Percentiles rank a stretch among this genome's conserved stretches.
These are phyloP conservation scores for Hermetia illucens DNA, from an alignment of 1,140 invertebrate species.

Conservation along the genomic window DNA sequence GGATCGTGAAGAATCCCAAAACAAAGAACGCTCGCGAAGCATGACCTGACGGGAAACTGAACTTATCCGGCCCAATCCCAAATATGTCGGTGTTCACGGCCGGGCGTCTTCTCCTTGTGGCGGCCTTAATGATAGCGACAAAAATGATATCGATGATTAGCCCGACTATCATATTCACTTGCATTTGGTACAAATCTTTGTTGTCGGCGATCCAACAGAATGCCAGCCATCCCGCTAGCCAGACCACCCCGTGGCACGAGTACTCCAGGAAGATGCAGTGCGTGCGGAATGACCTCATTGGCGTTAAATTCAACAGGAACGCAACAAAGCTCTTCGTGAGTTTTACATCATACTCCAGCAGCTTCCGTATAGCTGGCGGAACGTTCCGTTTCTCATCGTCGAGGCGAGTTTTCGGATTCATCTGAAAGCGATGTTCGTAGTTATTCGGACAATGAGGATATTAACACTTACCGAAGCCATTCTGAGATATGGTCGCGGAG, in stretches of 20 bases:
- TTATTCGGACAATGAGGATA: no score
- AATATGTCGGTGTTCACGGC: slow-evolving; percentile 48
- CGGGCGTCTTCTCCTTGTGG: slow-evolving; percentile 62
- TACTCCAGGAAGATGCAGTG: slow-evolving; percentile 57
- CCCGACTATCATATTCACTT: slow-evolving; percentile 72
- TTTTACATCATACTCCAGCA: slow-evolving; percentile 43
- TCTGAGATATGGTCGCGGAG: no score
- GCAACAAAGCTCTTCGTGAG: slow-evolving; percentile 48
- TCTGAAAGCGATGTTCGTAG: no score
- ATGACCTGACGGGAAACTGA: slow-evolving; percentile 94
- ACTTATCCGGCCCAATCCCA: slow-evolving; percentile 62
- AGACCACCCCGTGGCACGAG: slow-evolving; percentile 80
- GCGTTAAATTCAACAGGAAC: slow-evolving; percentile 36
- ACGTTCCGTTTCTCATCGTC: slow-evolving; percentile 35
- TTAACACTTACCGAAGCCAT: no score
- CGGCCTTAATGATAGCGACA: slow-evolving; percentile 68
- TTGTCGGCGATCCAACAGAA: slow-evolving; percentile 55
- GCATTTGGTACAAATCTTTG: slow-evolving; percentile 52
- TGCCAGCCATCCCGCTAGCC: slow-evolving; percentile 57
- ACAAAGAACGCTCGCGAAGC: slow-evolving; percentile 73
- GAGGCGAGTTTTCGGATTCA: slow-evolving; percentile 3
- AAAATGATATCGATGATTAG: slow-evolving; percentile 75
- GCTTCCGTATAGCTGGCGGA: slow-evolving; percentile 34
- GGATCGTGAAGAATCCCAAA: slow-evolving; percentile 48
- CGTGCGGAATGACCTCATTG: slow-evolving; percentile 40